Conservation (phyloP, 1,140 invertebrate species). For the Thalassaphorura encarpata region DNA sequence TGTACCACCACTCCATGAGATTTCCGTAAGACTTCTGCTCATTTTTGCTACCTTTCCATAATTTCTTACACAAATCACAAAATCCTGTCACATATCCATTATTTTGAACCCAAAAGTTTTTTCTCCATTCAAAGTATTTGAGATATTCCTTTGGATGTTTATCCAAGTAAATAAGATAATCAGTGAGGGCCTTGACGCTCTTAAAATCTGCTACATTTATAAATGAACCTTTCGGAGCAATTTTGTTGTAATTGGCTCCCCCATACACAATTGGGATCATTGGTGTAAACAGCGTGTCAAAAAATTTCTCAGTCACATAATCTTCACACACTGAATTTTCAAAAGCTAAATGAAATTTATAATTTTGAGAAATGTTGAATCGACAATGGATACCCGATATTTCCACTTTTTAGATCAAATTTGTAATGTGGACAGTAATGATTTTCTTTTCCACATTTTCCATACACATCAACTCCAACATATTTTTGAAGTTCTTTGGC, state of each 20-base stretch:
- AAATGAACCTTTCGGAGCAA: slow-evolving; percentile 55
- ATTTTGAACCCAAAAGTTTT: no score
- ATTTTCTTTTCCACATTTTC: slow-evolving; percentile 37
- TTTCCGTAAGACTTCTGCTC: no score
- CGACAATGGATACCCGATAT: slow-evolving; percentile 33
- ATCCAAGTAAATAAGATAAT: slow-evolving; percentile 44
- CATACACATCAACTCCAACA: slow-evolving; percentile 44
- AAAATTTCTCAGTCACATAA: slow-evolving; percentile 40
- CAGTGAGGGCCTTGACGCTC: slow-evolving; percentile 42
- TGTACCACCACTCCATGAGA: no score
- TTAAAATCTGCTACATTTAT: slow-evolving; percentile 49
- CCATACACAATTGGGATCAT: slow-evolving; percentile 63
- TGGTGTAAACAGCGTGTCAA: slow-evolving; percentile 30
- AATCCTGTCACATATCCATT: no score
- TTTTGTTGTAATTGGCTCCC: slow-evolving; percentile 42
- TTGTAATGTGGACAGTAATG: no score
- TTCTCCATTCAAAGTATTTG: slow-evolving; percentile 34
- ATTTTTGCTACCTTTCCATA: no score
- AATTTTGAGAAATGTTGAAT: slow-evolving; percentile 32
- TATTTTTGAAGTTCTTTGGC: slow-evolving; percentile 37
- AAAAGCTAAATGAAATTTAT: slow-evolving; percentile 46
- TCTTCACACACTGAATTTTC: slow-evolving; percentile 42
- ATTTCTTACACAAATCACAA: no score
- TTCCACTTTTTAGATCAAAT: no score
- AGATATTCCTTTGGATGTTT: slow-evolving; percentile 33